Base-by-base conservation (phyloP, 2,797 vertebrate genomes). In the Rhinatrema bivittatum region DNA sequence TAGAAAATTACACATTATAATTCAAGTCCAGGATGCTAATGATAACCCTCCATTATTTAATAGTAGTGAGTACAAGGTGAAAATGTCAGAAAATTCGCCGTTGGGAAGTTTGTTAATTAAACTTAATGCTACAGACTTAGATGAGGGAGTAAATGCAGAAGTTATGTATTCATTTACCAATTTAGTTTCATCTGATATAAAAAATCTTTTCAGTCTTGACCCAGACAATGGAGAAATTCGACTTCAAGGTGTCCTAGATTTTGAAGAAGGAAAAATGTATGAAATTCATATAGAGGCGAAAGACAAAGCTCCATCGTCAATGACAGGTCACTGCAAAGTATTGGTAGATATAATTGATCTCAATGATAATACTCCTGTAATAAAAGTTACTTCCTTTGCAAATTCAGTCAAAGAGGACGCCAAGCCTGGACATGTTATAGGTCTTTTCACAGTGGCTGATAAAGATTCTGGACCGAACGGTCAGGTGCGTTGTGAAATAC, bases 361-460 rank as follows among this genome's bases (percentile, higher is more conserved):
- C 22, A 94, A 92, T 20, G 90, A 93, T 64, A 91, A 94, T 49
- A 75, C 72, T 5, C 91, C 91, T 19, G 82, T 86, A 54, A 79
- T 91, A 58, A 81, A 82, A 40, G 73, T 93, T 49, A 88, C 85
- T 10, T 87, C 86, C 1, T 72, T 91, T 20, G 85, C 88, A 30
- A 87, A 83, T 36, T 84, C 85, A 9, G 68, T 92, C 5, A 77
- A 72, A 53, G 90, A 92, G 33, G 86, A 91, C 27, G 82, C 88
- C 25, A 70, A 76, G 2, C 65, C 82, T 9, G 90, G 87, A 10
- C 89, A 86, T 0, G 84, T 91, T n/a, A 86, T 93, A 9, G 86
- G 90, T 1, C 80, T 91, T 10, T 83, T 93, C 27, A 88, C 84
- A 3, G 85, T 91, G 32, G 86, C 77, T 66, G 87, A 90, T 57